Conservation (phyloP, 1,140 invertebrate genomes). For the Lepidostoma basale region DNA sequence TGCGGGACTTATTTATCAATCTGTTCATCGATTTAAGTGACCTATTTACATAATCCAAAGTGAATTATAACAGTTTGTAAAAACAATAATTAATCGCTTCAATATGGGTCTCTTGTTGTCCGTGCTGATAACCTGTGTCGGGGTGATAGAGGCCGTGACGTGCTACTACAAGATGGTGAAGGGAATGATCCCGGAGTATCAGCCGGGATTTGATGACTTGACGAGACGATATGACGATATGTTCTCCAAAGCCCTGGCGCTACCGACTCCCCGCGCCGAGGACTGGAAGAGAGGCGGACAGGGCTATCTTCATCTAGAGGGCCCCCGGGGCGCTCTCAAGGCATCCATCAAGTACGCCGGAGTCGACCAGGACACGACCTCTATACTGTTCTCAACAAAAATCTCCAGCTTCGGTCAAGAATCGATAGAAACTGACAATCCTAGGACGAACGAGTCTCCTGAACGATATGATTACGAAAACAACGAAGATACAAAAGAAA, state of each 20-base stretch:
- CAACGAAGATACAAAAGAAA: constrained; percentile 48
- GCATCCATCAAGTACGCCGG: constrained; percentile 56
- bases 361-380: constrained; percentile 52
- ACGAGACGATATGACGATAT: constrained; percentile 54
- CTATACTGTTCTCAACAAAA: constrained; percentile 59
- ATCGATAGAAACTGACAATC: constrained; percentile 49
- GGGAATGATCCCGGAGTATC: constrained; percentile 53
- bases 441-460: constrained; percentile 24
- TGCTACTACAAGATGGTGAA: constrained; percentile 63
- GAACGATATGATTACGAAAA: constrained; percentile 49
- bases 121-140: constrained; percentile 72
- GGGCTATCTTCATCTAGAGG: constrained; percentile 56
- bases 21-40: background rate
- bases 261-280: constrained; percentile 44
- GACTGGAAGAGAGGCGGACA: constrained; percentile 55
- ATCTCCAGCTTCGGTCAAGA: constrained; percentile 61
- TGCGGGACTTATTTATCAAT: background rate
- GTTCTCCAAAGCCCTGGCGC: constrained; percentile 49
- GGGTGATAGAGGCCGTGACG: constrained; percentile 69
- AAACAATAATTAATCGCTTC: background rate
- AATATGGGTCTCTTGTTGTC: constrained; percentile 73
- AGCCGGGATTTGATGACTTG: constrained; percentile 53
- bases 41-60: background rate
- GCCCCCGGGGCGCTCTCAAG: constrained; percentile 52
- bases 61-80: background rate